Percentiles rank a stretch among this genome's conserved stretches.
These are phyloP conservation scores for Catalaphyllia jardinei DNA, from an alignment of 64 coral and sea anemone species.

Conservation along the genomic window DNA sequence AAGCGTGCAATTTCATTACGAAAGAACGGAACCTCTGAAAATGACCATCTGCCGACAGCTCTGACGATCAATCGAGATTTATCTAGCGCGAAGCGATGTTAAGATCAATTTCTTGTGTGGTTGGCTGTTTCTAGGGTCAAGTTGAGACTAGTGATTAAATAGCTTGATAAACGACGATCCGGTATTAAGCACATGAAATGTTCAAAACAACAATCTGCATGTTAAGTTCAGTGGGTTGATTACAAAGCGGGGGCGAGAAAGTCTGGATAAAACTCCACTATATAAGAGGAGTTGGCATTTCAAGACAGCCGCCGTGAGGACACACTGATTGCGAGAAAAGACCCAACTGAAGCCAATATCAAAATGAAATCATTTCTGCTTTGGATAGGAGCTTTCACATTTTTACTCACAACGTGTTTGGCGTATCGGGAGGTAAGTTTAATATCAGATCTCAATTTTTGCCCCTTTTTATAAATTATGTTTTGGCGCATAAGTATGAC, in stretches of 20 bases:
- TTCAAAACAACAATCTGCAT: neutral
- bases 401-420: neutral
- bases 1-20: too few relatives aligned
- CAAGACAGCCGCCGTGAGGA: too few relatives aligned
- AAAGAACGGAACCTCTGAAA: too few relatives aligned
- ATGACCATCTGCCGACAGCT: too few relatives aligned
- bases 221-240: neutral
- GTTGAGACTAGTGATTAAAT: neutral
- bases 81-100: neutral
- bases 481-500: neutral
- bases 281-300: neutral
- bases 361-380: slow-evolving; percentile 4
- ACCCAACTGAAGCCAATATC: neutral
- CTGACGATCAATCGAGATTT: too few relatives aligned
- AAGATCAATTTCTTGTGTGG: neutral
- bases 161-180: slow-evolving; percentile 15
- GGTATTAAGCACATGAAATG: neutral
- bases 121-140: neutral
- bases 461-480: neutral
- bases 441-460: neutral
- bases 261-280: neutral
- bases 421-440: slow-evolving; percentile 2
- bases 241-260: neutral
- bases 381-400: neutral
- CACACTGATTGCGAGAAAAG: neutral